Percentiles rank a stretch among this genome's conserved stretches.
These are phyloP conservation scores for Himantopus leucocephalus DNA, from an alignment of 2,113 vertebrate species.

Conservation along the genomic window DNA sequence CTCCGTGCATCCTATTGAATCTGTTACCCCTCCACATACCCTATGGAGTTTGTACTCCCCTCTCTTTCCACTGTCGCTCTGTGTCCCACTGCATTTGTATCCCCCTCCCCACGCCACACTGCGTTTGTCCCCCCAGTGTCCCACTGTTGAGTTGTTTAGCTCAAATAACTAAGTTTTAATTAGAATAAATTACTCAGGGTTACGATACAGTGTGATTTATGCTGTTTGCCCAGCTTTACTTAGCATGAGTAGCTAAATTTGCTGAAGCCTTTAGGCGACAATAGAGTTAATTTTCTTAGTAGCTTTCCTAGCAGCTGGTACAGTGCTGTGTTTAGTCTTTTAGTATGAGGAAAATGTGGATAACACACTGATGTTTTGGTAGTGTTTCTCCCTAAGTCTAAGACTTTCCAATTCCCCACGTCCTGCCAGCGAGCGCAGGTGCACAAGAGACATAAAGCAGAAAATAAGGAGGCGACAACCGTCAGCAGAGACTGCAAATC, in stretches of 20 bases:
- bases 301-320: neutral
- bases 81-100: neutral
- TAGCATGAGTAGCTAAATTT: neutral
- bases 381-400: neutral
- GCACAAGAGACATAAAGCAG: neutral
- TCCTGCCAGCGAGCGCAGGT: neutral
- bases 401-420: neutral
- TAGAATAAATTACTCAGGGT: neutral
- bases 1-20: neutral
- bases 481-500: neutral
- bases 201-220: neutral
- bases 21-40: neutral
- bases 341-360: neutral
- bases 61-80: neutral
- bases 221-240: neutral
- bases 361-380: neutral
- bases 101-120: neutral
- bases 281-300: neutral
- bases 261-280: neutral
- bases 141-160: neutral
- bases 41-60: neutral
- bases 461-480: neutral
- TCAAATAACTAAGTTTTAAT: neutral
- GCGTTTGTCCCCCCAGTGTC: rapidly evolving
- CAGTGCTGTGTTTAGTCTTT: neutral